Percentiles rank a stretch among this genome's conserved stretches.
Evolutionary conservation across 2,888 invertebrate genomes (phyloP).

Genomic region (Drepana falcataria): DNA sequence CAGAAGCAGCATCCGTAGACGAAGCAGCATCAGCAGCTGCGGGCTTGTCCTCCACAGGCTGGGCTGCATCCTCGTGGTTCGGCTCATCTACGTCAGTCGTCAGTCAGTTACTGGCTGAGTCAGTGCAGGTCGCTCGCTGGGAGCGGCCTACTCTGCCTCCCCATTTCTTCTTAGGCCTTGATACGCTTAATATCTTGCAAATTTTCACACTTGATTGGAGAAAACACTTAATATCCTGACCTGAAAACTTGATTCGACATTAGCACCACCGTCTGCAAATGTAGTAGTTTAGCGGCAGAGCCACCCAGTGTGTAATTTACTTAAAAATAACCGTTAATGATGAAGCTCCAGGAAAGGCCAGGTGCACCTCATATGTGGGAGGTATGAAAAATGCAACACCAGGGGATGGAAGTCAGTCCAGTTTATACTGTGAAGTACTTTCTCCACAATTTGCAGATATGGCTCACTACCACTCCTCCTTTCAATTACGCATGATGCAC

Average conservation of each 20-base stretch:
- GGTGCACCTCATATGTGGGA: background rate
- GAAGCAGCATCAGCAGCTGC: slow-evolving; percentile 41
- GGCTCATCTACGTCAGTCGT: slow-evolving; percentile 70
- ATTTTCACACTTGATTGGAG: slow-evolving; percentile 42
- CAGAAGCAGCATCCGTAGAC: slow-evolving; percentile 39
- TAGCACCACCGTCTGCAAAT: slow-evolving; percentile 65
- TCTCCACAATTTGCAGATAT: background rate
- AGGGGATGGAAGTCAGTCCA: background rate
- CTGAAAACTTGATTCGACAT: slow-evolving; percentile 78
- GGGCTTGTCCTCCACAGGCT: slow-evolving; percentile 42
- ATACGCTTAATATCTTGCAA: slow-evolving; percentile 27
- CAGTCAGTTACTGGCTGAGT: slow-evolving; percentile 51
- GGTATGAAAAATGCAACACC: background rate
- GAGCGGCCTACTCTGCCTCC: slow-evolving; percentile 65
- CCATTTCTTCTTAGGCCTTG: slow-evolving; percentile 26
- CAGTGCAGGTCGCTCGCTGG: slow-evolving; percentile 65
- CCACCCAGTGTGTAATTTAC: slow-evolving; percentile 44
- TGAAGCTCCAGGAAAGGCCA: slow-evolving; percentile 20
- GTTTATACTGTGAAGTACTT: background rate
- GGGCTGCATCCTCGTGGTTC: slow-evolving; percentile 45
- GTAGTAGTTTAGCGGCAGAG: slow-evolving; percentile 42
- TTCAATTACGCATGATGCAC: too few species aligned
- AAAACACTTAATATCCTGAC: slow-evolving; percentile 54
- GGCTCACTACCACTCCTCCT: background rate
- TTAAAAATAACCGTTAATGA: slow-evolving; percentile 37